These are phyloP conservation scores for Austrofundulus limnaeus DNA, from an alignment of 2,113 vertebrate species.

Conservation along the genomic window DNA sequence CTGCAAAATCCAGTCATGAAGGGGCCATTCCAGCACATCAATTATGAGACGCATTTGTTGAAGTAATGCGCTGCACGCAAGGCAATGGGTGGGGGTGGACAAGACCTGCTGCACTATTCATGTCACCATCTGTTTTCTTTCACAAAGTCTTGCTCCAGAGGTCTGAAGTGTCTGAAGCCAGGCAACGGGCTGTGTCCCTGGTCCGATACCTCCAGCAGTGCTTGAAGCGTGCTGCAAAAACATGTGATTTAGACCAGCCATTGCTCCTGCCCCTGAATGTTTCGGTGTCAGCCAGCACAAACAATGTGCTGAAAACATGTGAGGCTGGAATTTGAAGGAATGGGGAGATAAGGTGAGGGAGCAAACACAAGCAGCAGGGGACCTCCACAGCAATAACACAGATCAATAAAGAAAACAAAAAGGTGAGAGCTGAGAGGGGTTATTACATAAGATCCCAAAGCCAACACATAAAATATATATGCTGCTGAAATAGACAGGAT, in stretches of 20 bases:
- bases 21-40: slow-evolving; percentile 69
- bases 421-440: slow-evolving; percentile 40
- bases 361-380: slow-evolving; percentile 48
- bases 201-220: slow-evolving; percentile 45
- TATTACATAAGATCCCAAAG: slow-evolving; percentile 47
- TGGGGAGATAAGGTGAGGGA: slow-evolving; percentile 27
- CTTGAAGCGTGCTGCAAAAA: slow-evolving; percentile 41
- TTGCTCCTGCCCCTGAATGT: slow-evolving; percentile 28
- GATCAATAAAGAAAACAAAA: slow-evolving; percentile 60
- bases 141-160: slow-evolving; percentile 52
- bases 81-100: slow-evolving; percentile 52
- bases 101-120: slow-evolving; percentile 74
- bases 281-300: slow-evolving; percentile 44
- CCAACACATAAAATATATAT: slow-evolving; percentile 64
- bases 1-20: slow-evolving; percentile 55
- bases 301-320: slow-evolving; percentile 44
- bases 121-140: slow-evolving; percentile 77
- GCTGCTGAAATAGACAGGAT: slow-evolving; percentile 45
- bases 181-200: slow-evolving; percentile 21
- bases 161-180: slow-evolving; percentile 56
- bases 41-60: slow-evolving; percentile 73
- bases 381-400: slow-evolving; percentile 60
- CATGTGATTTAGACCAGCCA: slow-evolving; percentile 38
- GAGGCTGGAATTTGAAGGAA: slow-evolving; percentile 46
- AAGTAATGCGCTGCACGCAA: slow-evolving; percentile 75